A percentile compares a stretch with the other conserved stretches of the same genome.
phyloP scores from a whole-genome alignment of 37 sponge, comb jelly and placozoan species.

The Oscarella lobularis region DNA sequence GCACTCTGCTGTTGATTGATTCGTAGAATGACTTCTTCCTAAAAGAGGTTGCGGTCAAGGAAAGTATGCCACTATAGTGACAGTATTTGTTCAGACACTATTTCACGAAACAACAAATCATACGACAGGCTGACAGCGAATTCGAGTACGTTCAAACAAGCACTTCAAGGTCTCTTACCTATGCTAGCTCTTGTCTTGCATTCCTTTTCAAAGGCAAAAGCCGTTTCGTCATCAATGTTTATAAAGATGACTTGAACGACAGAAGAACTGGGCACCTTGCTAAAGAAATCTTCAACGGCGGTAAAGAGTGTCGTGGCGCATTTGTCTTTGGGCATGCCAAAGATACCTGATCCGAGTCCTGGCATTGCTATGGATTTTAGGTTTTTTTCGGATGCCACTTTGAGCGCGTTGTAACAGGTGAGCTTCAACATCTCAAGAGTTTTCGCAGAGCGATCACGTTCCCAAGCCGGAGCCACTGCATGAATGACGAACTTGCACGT shows the following conservation, averaged over 20 bases:
- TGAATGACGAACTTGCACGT: not conserved
- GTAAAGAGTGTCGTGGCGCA: slow-evolving; percentile 20
- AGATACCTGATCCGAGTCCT: slow-evolving; percentile 56
- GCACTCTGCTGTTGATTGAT: too few relatives aligned
- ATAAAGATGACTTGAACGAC: not conserved
- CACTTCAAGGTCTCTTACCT: too few relatives aligned
- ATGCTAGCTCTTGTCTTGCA: too few relatives aligned
- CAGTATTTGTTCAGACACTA: not conserved
- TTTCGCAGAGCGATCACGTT: too few relatives aligned
- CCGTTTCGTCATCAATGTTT: not conserved
- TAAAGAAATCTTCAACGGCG: slow-evolving; percentile 14
- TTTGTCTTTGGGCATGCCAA: slow-evolving; percentile 21
- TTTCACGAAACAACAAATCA: not conserved
- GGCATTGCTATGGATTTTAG: slow-evolving; percentile 44
- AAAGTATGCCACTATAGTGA: too few relatives aligned
- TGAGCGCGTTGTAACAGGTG: slow-evolving; percentile 11
- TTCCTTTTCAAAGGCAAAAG: not conserved
- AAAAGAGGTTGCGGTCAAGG: too few relatives aligned
- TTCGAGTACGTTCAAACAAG: too few relatives aligned
- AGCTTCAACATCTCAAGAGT: too few relatives aligned
- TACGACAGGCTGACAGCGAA: not conserved
- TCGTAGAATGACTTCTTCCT: too few relatives aligned
- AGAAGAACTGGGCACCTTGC: slow-evolving; percentile 3
- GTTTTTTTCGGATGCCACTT: slow-evolving; percentile 11
- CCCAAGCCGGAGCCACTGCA: not conserved